These are phyloP conservation scores for Polypedilum pembai DNA, from an alignment of 1,140 invertebrate species.

Conservation along the genomic window DNA sequence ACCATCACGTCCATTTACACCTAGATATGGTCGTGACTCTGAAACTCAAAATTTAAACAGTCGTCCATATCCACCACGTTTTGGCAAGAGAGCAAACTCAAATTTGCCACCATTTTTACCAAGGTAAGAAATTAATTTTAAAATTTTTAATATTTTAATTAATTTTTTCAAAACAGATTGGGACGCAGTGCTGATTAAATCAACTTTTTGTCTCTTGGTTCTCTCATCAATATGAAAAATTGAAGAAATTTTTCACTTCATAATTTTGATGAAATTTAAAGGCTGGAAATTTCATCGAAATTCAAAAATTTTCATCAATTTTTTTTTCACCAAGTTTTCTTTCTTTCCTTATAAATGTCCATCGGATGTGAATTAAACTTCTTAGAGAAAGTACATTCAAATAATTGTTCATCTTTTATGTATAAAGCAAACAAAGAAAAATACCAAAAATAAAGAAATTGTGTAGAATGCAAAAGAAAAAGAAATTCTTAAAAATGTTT, in stretches of 20 bases:
- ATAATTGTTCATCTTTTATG: too few relatives aligned
- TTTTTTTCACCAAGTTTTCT: not conserved
- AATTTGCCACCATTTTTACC: not conserved
- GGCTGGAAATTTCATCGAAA: conserved; percentile 1
- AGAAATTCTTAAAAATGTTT: not conserved
- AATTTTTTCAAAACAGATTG: not conserved
- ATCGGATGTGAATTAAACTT: not conserved
- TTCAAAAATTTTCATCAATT: not conserved
- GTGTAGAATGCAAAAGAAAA: not conserved
- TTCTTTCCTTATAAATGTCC: not conserved
- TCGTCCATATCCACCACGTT: not conserved
- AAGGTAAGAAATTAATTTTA: not conserved
- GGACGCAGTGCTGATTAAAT: conserved; percentile 3
- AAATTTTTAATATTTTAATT: too few relatives aligned
- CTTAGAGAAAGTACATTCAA: too few relatives aligned
- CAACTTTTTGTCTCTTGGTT: not conserved
- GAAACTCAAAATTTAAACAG: not conserved
- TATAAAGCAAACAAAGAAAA: too few relatives aligned
- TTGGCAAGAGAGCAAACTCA: not conserved
- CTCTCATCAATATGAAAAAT: not conserved
- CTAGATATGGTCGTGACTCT: not conserved
- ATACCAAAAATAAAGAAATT: not conserved
- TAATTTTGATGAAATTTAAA: not conserved
- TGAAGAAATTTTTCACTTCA: not conserved
- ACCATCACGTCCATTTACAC: not conserved